phyloP scores from a whole-genome alignment of 2,888 invertebrate genomes.

The Arge pagana region DNA sequence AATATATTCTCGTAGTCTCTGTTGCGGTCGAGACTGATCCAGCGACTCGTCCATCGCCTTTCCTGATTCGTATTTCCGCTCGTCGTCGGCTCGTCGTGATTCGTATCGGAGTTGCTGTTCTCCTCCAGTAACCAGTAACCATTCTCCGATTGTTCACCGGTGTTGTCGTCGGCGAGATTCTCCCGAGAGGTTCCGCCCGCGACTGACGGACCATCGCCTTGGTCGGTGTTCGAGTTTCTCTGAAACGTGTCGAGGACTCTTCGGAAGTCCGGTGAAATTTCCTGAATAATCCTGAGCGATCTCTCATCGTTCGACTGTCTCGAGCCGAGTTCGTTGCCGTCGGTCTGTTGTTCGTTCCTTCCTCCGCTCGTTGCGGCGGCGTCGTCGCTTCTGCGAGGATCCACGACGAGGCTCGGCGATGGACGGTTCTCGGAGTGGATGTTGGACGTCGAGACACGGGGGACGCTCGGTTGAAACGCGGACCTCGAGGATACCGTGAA shows the following conservation, averaged over 20 bases:
- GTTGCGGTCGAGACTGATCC: constrained; percentile 43
- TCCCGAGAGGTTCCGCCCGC: constrained; percentile 1
- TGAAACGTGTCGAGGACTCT: constrained; percentile 29
- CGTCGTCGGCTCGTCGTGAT: constrained; percentile 41
- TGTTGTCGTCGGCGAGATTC: constrained; percentile 30
- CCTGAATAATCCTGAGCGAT: constrained; percentile 24
- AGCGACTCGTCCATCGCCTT: constrained; percentile 46
- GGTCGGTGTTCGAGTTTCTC: constrained; percentile 27
- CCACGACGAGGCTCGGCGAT: constrained; percentile 56
- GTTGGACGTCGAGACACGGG: constrained; percentile 27
- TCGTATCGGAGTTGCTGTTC: constrained; percentile 50
- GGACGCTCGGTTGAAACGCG: constrained; percentile 51
- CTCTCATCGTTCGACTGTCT: too few relatives aligned
- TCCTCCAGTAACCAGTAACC: constrained; percentile 53
- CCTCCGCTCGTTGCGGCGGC: background rate
- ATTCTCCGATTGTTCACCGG: constrained; percentile 46
- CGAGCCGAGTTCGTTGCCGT: too few relatives aligned
- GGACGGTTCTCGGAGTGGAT: constrained; percentile 56
- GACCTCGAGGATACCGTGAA: constrained; percentile 49
- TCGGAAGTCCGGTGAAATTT: constrained; percentile 22
- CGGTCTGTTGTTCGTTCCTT: constrained; percentile 14
- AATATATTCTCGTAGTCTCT: background rate
- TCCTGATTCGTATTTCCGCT: constrained; percentile 29
- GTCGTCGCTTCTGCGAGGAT: constrained; percentile 56
- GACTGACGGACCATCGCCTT: constrained; percentile 14